Evolutionary conservation across 1,140 invertebrate species (phyloP).

Genomic region (Bombyx mandarina): DNA sequence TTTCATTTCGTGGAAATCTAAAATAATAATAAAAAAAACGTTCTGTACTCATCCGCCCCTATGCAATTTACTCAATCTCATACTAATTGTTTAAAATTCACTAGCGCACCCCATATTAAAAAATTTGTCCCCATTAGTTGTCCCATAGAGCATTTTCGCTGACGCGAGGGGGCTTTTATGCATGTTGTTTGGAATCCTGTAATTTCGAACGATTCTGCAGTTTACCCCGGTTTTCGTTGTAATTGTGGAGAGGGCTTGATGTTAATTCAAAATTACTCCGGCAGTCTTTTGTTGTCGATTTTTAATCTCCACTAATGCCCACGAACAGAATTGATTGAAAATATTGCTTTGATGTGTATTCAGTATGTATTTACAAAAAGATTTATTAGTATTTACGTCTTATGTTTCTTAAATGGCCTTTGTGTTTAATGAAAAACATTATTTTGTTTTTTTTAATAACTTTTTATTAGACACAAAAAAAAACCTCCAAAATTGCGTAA

Average conservation of each 20-base stretch:
- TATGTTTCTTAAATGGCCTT: too few relatives aligned
- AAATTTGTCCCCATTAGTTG: slow-evolving; percentile 58
- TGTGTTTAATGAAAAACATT: too few relatives aligned
- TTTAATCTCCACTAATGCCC: slow-evolving; percentile 43
- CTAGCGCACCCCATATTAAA: slow-evolving; percentile 58
- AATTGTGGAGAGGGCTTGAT: slow-evolving; percentile 41
- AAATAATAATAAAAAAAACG: neutral
- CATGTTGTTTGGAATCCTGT: slow-evolving; percentile 56
- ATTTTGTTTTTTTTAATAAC: too few relatives aligned
- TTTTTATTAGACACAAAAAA: too few relatives aligned
- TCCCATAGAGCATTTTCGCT: slow-evolving; percentile 31
- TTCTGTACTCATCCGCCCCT: slow-evolving; percentile 2
- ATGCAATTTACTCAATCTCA: slow-evolving; percentile 2
- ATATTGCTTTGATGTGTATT: too few relatives aligned
- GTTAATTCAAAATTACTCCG: slow-evolving; percentile 46
- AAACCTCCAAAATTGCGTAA: too few relatives aligned
- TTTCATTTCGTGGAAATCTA: neutral
- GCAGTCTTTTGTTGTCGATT: slow-evolving; percentile 39
- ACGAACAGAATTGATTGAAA: neutral
- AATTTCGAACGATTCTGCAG: slow-evolving; percentile 63
- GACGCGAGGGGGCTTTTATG: slow-evolving; percentile 49
- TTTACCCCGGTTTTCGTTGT: slow-evolving; percentile 40
- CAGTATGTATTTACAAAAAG: too few relatives aligned
- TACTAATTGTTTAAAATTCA: slow-evolving; percentile 52
- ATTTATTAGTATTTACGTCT: too few relatives aligned